A percentile compares a stretch with the other conserved stretches of the same genome.
These are phyloP conservation scores for Denticeps clupeoides DNA, from an alignment of 2,797 vertebrate genomes.

Conservation along the genomic window DNA sequence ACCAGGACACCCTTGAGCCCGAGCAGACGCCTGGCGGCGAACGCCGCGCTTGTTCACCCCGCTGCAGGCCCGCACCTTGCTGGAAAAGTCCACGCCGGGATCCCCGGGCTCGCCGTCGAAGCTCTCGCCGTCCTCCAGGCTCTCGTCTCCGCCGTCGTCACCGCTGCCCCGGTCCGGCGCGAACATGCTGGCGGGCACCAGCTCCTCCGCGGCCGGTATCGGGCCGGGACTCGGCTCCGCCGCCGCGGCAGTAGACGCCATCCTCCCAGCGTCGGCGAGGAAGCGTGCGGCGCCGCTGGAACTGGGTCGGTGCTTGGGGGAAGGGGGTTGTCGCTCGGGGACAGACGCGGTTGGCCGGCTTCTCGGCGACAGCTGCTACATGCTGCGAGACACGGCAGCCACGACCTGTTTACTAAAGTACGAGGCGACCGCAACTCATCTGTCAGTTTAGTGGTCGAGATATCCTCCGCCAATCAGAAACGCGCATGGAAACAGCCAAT, in stretches of 20 bases:
- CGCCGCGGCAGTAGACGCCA: conserved; percentile 64
- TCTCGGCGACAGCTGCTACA: no score
- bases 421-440: no score
- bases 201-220: conserved; percentile 48
- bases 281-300: no score
- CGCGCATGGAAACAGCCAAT: no score
- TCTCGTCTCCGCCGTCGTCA: conserved; percentile 49
- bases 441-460: no score
- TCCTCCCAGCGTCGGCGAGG: conserved; percentile 22
- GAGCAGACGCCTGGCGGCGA: not conserved
- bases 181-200: conserved; percentile 84
- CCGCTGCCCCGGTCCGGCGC: conserved; percentile 72
- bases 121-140: conserved; percentile 52
- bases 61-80: conserved; percentile 65
- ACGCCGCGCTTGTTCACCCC: not conserved
- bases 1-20: not conserved
- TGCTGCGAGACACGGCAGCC: no score
- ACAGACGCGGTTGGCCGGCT: no score
- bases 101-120: conserved; percentile 71
- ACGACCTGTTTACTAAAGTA: no score
- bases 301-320: no score
- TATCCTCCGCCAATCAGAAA: no score
- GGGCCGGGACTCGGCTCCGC: conserved; percentile 60
- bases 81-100: conserved; percentile 73
- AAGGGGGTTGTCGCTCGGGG: no score